These are phyloP conservation scores for Ariolimax columbianus DNA, from an alignment of 2,888 invertebrate species.

Conservation along the genomic window DNA sequence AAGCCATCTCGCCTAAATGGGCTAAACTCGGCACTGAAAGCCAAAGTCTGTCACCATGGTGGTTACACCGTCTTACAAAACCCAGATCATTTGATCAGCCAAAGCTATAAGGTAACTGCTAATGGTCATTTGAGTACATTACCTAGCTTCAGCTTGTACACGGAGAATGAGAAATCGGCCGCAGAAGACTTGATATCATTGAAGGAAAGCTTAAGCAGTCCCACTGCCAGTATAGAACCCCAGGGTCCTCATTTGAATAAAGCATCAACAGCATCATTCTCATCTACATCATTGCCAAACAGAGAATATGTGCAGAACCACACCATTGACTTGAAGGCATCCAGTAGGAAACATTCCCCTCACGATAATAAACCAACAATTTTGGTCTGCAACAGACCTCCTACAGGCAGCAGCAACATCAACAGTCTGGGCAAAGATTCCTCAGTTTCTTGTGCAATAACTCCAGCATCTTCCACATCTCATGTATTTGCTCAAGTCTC, in stretches of 20 bases:
- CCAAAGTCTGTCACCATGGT: not conserved
- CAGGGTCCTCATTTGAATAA: not conserved
- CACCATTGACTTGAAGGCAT: not conserved
- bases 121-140: not conserved
- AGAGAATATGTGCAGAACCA: slow-evolving; percentile 23
- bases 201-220: slow-evolving; percentile 38
- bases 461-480: slow-evolving; percentile 36
- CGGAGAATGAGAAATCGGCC: slow-evolving; percentile 46
- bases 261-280: not conserved
- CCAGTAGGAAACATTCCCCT: slow-evolving; percentile 33
- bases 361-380: not conserved
- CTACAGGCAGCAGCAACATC: slow-evolving; percentile 43
- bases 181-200: slow-evolving; percentile 49
- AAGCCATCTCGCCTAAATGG: slow-evolving; percentile 34
- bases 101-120: slow-evolving; percentile 13
- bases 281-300: slow-evolving; percentile 18
- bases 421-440: slow-evolving; percentile 29
- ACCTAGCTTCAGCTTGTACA: slow-evolving; percentile 28
- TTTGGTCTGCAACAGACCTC: slow-evolving; percentile 1
- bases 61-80: slow-evolving; percentile 34
- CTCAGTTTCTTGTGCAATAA: slow-evolving; percentile 36
- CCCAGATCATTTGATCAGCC: slow-evolving; percentile 16
- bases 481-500: slow-evolving; percentile 33
- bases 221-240: slow-evolving; percentile 4
- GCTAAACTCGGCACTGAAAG: slow-evolving; percentile 3